Base-by-base conservation (phyloP, 2,888 invertebrate species). In the Ormyrus pomaceus region DNA sequence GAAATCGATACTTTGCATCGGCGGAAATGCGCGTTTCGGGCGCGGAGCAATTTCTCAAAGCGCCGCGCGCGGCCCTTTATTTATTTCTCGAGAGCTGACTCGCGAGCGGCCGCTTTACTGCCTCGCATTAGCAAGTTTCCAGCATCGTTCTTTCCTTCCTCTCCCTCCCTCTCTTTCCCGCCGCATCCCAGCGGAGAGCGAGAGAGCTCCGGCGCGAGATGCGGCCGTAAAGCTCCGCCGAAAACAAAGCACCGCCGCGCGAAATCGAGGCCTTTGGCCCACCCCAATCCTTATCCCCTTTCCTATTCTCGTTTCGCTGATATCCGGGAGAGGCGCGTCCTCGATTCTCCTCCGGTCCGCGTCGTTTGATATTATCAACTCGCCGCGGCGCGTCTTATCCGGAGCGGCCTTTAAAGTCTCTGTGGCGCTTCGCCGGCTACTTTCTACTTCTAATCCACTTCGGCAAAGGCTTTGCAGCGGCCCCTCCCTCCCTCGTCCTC, bases 401-500 rank as follows among this genome's bases (percentile, higher is more conserved):
- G n/a, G 34, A 34, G 34, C 53, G 19, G 10, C 46, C 50, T 62
- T 73, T 48, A 13, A 64, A 64, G 48, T 51, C 7, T 34, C n/a
- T 48, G n/a, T 11, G 56, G 34, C 72, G 55, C 66, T 46, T 48
- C 19, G 76, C 3, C 53, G 45, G 11, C 55, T 55, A 34, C 64
- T 50, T 3, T 11, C 7, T 45, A 8, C 59, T 61, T 69, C 73
- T 79, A 73, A 79, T 79, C 79, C 79, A 79, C 73, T 79, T 79
- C 69, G 56, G 34, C 53, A 19, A 53, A 8, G 77, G 50, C 77
- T 77, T 77, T 77, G 70, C 55, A 48, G 69, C 34, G 1, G 19
- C 34, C 34, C 34, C 34, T 4, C 34, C 34, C 34, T 1, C 34
- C 34, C 4, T 0, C 4, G 1, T 19, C 34, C 34, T 34, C 34